Conservation (phyloP, 37 sponge, comb jelly and placozoan genomes). For the Ephydatia muelleri region DNA sequence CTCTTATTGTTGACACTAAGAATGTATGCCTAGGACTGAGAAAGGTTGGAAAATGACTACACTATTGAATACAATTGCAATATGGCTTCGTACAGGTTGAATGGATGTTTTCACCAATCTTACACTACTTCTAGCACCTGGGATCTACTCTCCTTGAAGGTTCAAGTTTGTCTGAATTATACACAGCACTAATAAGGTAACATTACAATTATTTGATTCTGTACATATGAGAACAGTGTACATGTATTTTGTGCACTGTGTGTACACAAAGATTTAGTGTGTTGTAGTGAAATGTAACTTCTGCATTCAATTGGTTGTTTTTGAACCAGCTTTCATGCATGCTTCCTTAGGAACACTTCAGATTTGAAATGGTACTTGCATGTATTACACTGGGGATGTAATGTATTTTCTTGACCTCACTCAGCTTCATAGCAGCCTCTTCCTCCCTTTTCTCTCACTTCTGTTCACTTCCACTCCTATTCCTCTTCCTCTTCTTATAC, state of each 20-base stretch:
- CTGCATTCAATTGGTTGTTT: no score
- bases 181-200: not conserved
- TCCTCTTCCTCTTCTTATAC: no score
- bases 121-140: not conserved
- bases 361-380: no score
- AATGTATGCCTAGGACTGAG: constrained; percentile 58
- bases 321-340: no score
- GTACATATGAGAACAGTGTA: not conserved
- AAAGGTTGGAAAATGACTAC: constrained; percentile 25
- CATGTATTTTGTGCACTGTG: not conserved
- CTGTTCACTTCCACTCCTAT: not conserved
- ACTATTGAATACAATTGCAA: not conserved
- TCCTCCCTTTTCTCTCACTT: not conserved
- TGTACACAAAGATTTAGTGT: no score
- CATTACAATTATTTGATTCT: no score
- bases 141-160: not conserved
- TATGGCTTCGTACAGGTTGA: constrained; percentile 5
- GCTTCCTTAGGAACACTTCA: no score
- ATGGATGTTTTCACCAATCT: not conserved
- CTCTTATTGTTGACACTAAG: constrained; percentile 81
- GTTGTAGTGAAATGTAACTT: no score
- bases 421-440: constrained; percentile 2
- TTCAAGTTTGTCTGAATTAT: not conserved
- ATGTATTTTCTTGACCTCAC: not conserved
- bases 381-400: not conserved